Evolutionary conservation across 1,140 invertebrate genomes (phyloP), one percentile per base, ranked within the genome.

Genomic region (Apis dorsata): DNA sequence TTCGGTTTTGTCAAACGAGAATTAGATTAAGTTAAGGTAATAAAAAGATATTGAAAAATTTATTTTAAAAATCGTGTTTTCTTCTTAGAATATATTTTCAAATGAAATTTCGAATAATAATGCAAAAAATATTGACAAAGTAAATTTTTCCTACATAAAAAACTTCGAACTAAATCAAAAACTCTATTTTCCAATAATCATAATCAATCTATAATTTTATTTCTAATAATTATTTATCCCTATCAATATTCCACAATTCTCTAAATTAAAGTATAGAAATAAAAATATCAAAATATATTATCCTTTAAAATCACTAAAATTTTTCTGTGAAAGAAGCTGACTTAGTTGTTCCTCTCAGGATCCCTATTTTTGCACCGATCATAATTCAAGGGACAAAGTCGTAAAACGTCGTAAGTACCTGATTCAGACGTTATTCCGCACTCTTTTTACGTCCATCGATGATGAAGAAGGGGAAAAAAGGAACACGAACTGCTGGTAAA

Each of bases 391-490:
- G 12, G n/a, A 11, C 70, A 28, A 19, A 15, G 21, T 66, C 62
- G 71, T 81, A 81, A 81, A 81, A 81, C n/a, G 53, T 17, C 9
- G 3, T 70, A 3, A 44, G 17, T 51, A 44, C 79, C 51, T 65
- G 71, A 81, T 81, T 74, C 79, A 55, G 53, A 66, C 60, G 69
- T 72, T 66, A 63, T 21, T 13, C 34, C 59, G 65, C 51, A 34
- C 5, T 21, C 71, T 53, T 65, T 72, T 81, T 81, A 75, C 55
- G 69, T 70, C 24, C 19, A 4, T 28, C 10, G 12, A 13, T 21
- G 19, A n/a, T n/a, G 4, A 11, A 9, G 49, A 51, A 21, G 5
- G 28, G 4, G 24, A 1, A n/a, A 74, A 59, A 19, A 34, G 34
- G 9, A 15, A 8, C 12, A 70, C 21, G n/a, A 24, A 12, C 1